Percentiles rank a stretch among this genome's conserved stretches.
phyloP scores from a whole-genome alignment of 2,888 invertebrate species.

The Chelonus formosanus region DNA sequence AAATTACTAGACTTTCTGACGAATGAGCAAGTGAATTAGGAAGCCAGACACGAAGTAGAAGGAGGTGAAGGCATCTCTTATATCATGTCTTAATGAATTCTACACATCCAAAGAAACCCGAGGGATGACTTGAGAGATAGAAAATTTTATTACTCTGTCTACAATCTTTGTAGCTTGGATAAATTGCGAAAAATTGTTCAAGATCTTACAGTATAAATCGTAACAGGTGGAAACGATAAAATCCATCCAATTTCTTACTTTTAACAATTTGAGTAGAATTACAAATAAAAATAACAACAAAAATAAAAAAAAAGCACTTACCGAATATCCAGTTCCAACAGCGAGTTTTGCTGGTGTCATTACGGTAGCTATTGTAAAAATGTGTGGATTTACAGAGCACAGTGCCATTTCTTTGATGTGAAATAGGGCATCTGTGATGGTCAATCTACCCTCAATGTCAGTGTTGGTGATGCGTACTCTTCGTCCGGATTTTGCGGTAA shows the following conservation, averaged over 20 bases:
- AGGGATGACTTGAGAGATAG: slow-evolving; percentile 33
- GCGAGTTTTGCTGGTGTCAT: slow-evolving; percentile 84
- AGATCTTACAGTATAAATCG: slow-evolving; percentile 14
- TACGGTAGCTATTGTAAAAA: slow-evolving; percentile 90
- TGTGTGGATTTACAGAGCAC: slow-evolving; percentile 78
- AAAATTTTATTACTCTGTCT: slow-evolving; percentile 31
- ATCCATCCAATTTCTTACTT: neutral
- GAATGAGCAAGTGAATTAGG: slow-evolving; percentile 37
- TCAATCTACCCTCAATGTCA: slow-evolving; percentile 94
- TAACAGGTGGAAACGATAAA: slow-evolving; percentile 23
- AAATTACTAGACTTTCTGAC: slow-evolving; percentile 40
- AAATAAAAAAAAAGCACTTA: slow-evolving; percentile 61
- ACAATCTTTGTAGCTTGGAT: slow-evolving; percentile 15
- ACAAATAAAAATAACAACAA: slow-evolving; percentile 35
- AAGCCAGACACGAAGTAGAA: slow-evolving; percentile 27
- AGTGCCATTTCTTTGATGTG: slow-evolving; percentile 77
- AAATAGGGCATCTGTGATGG: slow-evolving; percentile 89
- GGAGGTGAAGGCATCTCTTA: slow-evolving; percentile 37
- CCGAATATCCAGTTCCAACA: slow-evolving; percentile 77
- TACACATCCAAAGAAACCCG: slow-evolving; percentile 30
- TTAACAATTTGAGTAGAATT: slow-evolving; percentile 24
- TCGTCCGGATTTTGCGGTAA: slow-evolving; percentile 83
- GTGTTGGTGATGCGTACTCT: slow-evolving; percentile 91
- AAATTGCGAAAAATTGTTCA: slow-evolving; percentile 25
- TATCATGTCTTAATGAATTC: slow-evolving; percentile 40